Evolutionary conservation across 2,888 invertebrate species (phyloP).

Genomic region (Melitaea athalia): DNA sequence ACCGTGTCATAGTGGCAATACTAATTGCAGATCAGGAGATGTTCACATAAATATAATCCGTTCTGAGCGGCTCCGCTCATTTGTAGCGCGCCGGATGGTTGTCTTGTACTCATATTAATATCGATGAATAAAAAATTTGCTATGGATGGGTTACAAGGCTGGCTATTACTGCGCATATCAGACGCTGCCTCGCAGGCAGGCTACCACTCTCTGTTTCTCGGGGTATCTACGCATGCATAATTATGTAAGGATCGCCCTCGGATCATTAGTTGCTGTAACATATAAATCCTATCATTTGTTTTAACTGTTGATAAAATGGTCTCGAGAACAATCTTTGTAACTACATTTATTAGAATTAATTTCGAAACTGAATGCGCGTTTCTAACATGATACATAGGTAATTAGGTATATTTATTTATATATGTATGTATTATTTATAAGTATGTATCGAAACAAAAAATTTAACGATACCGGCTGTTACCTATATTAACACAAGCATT

Average conservation of each 20-base stretch:
- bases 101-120: conserved; percentile 79
- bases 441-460: no score
- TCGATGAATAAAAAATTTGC: conserved; percentile 82
- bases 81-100: conserved; percentile 76
- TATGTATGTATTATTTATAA: no score
- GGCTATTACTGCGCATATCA: conserved; percentile 68
- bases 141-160: conserved; percentile 79
- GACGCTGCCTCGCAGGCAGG: conserved; percentile 53
- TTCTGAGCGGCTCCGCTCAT: conserved; percentile 73
- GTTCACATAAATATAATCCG: conserved; percentile 78
- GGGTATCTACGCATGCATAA: conserved; percentile 3
- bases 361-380: not conserved
- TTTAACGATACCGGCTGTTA: no score
- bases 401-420: no score
- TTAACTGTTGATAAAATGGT: not conserved
- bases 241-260: conserved; percentile 3
- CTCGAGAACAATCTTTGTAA: not conserved
- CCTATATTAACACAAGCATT: no score
- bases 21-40: conserved; percentile 76
- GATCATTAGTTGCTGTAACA: not conserved
- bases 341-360: not conserved
- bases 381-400: no score
- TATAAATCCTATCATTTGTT: not conserved
- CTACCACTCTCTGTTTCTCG: conserved; percentile 5
- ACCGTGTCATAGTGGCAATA: conserved; percentile 50